Base-by-base conservation (phyloP, 2,797 vertebrate genomes). In the Meda fulgida region DNA sequence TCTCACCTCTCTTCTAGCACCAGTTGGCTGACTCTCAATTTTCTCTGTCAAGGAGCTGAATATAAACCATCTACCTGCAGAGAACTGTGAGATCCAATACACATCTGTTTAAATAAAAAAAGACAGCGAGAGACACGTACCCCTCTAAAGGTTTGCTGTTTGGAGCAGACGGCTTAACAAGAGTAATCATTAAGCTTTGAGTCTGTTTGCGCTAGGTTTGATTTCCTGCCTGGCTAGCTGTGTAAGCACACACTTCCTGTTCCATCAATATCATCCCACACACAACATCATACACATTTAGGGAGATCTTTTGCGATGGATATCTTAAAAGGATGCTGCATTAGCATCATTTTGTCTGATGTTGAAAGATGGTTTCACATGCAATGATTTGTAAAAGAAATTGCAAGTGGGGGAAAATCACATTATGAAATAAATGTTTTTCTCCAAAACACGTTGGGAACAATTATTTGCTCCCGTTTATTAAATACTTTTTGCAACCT, bases 101-200 rank as follows among this genome's bases (percentile, higher is more conserved):
- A 73, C 69, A 63, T 79, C 83, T 79, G 67, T 73, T 80, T 85
- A 73, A 85, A 85, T 72, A 79, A 80, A 80, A 80, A 63, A 81
- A 58, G 31, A 71, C 51, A 29, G 55, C 55, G 14, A 80, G 43
- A 63, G 75, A 86, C 66, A 21, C 26, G n/a, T 48, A 51, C 70
- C 31, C 21, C 31, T 51, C 26, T 19, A 58, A 29, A 75, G 58
- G 71, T 71, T 85, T 69, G 72, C 69, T 76, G 77, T 67, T 87
- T 70, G 38, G 31, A 84, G 51, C 78, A 63, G 82, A 81, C 65
- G 34, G 83, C 73, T 82, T 84, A 85, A 81, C 58, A 51, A 26
- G 73, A 65, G 51, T 86, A 86, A 84, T 86, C 81, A 86, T 88
- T 86, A 84, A 88, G 80, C 87, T 80, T 58, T 69, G 77, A 75